Base-by-base conservation (phyloP, 2,888 invertebrate genomes). In the Hypolimnas misippus region DNA sequence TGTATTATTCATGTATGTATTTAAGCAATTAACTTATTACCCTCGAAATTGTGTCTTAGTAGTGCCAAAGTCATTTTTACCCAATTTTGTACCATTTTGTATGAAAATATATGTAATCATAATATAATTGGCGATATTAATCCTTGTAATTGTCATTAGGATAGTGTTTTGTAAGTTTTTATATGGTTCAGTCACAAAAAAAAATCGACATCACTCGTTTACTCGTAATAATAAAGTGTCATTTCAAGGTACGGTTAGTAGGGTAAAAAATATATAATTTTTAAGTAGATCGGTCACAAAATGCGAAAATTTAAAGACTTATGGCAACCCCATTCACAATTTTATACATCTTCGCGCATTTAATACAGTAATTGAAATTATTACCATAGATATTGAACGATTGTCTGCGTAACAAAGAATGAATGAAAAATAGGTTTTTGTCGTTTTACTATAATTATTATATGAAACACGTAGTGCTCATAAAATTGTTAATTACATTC, bases 21-120 rank as follows among this genome's bases (percentile, higher is more conserved):
- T 31, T 65, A 65, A 58, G 58, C 62, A 35, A 54, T 42, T 44
- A 51, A 62, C 67, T 57, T 65, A 66, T 58, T 73, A 74, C 71
- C 73, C 73, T 73, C 70, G 66, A 79, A 79, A 79, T 81, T 72
- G 83, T 82, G 84, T 83, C 82, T 84, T 84, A 84, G 76, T 83
- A 81, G 86, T 86, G 86, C 85, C 85, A 86, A 86, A 78, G 70
- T 69, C 54, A 71, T 77, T 76, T 78, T 66, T 76, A 79, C 72
- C 73, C 74, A 68, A 69, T 76, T 78, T 77, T 74, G 67, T 76
- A 76, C 70, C 62, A 59, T 65, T 77, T 76, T 76, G 67, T 77
- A 76, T 63, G 62, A 53, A 50, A 68, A 62, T 64, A 42, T 58
- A 59, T 66, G 42, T 57, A 64, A 64, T 61, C 40, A 31, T 61